phyloP scores from a whole-genome alignment of 2,113 vertebrate genomes.

The Oncorhynchus masou region DNA sequence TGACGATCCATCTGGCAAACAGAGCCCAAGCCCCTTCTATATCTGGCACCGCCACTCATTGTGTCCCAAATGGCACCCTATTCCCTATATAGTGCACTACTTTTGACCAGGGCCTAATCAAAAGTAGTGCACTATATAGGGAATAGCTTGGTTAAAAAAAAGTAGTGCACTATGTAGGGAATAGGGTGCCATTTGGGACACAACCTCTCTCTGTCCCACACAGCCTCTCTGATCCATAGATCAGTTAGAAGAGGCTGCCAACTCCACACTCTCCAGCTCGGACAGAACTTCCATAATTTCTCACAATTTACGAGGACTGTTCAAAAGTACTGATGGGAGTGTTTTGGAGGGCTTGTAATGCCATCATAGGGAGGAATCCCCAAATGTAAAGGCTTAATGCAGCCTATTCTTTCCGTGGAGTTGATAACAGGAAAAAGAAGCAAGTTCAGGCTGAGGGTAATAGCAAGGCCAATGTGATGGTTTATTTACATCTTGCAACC shows the following conservation, averaged over 20 bases:
- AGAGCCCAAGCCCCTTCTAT: not conserved
- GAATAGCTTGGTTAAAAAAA: no score
- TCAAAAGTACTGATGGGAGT: not conserved
- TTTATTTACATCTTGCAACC: not conserved
- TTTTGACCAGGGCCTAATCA: no score
- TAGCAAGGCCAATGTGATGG: not conserved
- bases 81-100: no score
- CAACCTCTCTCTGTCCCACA: not conserved
- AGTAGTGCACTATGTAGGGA: no score
- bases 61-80: not conserved
- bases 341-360: not conserved
- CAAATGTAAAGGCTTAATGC: not conserved
- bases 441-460: not conserved
- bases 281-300: not conserved
- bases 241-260: not conserved
- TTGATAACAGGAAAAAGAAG: not conserved
- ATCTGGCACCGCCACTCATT: not conserved
- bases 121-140: no score
- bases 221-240: slow-evolving; percentile 9
- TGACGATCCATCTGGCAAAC: not conserved
- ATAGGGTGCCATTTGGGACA: no score
- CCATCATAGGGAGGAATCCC: slow-evolving; percentile 1
- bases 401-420: not conserved
- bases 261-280: not conserved
- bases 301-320: not conserved